Evolutionary conservation across 2,888 invertebrate genomes (phyloP), one percentile per base, ranked within the genome.

Genomic region (Thymelicus lineola): DNA sequence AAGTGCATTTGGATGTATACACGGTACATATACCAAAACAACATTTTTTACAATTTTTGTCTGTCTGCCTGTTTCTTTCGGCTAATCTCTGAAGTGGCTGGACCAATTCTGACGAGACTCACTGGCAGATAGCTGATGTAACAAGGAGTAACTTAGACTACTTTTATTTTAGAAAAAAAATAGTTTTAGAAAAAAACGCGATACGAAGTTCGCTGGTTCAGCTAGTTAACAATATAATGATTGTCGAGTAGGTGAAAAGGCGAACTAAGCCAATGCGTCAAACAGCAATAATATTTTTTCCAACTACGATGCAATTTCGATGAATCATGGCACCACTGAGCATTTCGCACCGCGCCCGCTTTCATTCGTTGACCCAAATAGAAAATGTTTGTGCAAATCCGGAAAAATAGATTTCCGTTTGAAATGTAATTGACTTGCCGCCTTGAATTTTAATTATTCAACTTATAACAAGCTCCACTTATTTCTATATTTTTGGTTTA

Each of bases 231-330:
- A 48, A 48, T 6, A 1, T 53, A 20, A 53, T 20, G 20, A 20
- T 20, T 20, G 20, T 20, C 7, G 53, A 20, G 9, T 17, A 73
- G 76, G 79, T 75, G 74, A 75, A 28, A 35, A 15, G 78, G 77
- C 75, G 80, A 80, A 80, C 82, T 53, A 82, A 78, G 80, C 86
- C 89, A 86, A 89, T 88, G 86, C 88, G 86, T 90, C 91, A 90
- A 88, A 87, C 81, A 82, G 88, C 88, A 88, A 91, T 90, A 90
- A 89, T 87, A 90, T 91, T 91, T 90, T 90, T 91, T 91, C 90
- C 90, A 91, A 91, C 91, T 91, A 90, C 90, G 79, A 81, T 85
- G 87, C 91, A 90, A 91, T 90, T 88, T 88, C 86, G 89, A 90
- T 91, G 90, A 89, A 90, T 91, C 90, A 91, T 88, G 87, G 84